A percentile compares a stretch with the other conserved stretches of the same genome.
These are phyloP conservation scores for Myiopsitta monachus DNA, from an alignment of 2,113 vertebrate genomes.

Conservation along the genomic window DNA sequence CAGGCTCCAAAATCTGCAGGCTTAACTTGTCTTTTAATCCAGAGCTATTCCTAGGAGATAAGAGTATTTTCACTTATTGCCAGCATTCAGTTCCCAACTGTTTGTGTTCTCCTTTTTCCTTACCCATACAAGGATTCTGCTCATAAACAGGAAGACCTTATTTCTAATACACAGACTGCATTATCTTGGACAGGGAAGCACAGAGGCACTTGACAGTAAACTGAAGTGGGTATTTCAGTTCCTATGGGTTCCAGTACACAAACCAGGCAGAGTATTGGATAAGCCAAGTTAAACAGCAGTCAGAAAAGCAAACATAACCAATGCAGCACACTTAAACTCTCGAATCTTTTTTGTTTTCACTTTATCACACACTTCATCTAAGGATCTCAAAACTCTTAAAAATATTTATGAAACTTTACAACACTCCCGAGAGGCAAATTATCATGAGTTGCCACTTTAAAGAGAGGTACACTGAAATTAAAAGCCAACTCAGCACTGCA, in stretches of 20 bases:
- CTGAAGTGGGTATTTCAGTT: background rate
- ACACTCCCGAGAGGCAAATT: background rate
- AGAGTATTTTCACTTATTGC: background rate
- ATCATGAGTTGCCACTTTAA: background rate
- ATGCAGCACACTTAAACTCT: background rate
- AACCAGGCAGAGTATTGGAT: background rate
- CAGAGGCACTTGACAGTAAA: background rate
- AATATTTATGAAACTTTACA: slow-evolving; percentile 14
- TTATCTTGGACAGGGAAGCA: background rate
- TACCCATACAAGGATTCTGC: background rate
- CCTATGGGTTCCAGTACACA: background rate
- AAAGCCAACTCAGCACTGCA: background rate
- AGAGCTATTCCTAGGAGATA: background rate
- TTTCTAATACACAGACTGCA: accelerated
- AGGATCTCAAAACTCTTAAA: slow-evolving; percentile 14
- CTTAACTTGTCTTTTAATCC: background rate
- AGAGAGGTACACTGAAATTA: background rate
- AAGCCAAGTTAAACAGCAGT: background rate
- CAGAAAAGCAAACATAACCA: background rate
- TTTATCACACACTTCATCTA: background rate
- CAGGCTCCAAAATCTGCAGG: background rate
- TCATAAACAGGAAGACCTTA: background rate
- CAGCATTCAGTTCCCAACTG: background rate
- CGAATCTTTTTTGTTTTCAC: background rate
- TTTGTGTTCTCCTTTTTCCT: background rate